A percentile compares a stretch with the other conserved stretches of the same genome.
Conservation (phyloP, 2,113 vertebrate species). For the Edolisoma coerulescens region DNA sequence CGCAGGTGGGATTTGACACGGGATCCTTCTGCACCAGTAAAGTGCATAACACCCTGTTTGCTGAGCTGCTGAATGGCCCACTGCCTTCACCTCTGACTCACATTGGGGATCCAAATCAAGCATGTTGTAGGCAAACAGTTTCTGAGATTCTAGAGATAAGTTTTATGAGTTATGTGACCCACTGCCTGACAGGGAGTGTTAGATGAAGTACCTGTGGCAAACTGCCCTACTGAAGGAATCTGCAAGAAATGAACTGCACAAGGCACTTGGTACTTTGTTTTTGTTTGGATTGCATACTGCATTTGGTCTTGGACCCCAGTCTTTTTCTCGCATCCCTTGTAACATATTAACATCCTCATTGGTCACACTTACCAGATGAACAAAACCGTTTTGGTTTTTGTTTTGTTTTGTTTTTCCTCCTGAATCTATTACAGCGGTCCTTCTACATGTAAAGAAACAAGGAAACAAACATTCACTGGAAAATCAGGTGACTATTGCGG, state of each 20-base stretch:
- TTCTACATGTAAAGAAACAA: not conserved
- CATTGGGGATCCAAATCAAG: not conserved
- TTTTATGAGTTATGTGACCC: not conserved
- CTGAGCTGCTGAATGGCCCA: not conserved
- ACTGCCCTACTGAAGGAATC: not conserved
- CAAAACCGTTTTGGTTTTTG: not conserved
- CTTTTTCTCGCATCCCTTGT: not conserved
- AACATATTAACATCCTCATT: not conserved
- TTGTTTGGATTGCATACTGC: not conserved
- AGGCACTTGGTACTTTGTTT: not conserved
- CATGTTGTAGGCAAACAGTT: not conserved
- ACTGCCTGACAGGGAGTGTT: not conserved
- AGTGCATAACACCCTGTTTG: not conserved
- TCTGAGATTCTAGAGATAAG: not conserved
- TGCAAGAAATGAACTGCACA: not conserved
- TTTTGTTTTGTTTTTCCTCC: no score
- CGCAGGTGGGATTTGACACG: fast-evolving
- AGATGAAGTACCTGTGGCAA: not conserved
- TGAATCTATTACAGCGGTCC: not conserved
- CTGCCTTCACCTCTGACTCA: not conserved
- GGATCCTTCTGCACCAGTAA: not conserved
- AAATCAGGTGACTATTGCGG: not conserved
- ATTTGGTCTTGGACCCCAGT: not conserved
- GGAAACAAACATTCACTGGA: not conserved
- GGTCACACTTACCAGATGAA: not conserved